phyloP scores from a whole-genome alignment of 2,113 vertebrate genomes.

The Astatotilapia flaviijosephi region DNA sequence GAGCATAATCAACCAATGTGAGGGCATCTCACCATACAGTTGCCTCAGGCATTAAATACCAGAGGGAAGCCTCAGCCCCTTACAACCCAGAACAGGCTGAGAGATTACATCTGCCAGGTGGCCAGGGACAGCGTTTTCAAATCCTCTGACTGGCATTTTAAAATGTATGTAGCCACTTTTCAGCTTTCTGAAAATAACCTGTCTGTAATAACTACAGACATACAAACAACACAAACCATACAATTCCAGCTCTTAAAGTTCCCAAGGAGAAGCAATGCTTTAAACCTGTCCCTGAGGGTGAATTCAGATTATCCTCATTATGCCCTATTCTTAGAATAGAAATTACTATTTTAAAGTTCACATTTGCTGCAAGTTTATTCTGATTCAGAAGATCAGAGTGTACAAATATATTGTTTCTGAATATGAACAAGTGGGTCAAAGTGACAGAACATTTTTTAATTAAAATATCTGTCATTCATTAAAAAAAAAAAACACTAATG shows the following conservation, averaged over 20 bases:
- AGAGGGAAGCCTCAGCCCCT: neutral
- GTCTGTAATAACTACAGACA: neutral
- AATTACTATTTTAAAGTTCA: neutral
- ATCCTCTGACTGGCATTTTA: neutral
- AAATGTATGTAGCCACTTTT: neutral
- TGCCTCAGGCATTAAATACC: neutral
- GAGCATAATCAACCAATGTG: neutral
- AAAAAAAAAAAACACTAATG: rapidly evolving
- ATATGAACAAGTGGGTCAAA: neutral
- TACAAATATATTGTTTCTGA: neutral
- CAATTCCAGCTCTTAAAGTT: neutral
- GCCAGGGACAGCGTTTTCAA: neutral
- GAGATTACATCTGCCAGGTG: neutral
- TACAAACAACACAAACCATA: neutral
- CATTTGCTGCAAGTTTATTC: neutral
- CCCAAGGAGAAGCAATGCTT: neutral
- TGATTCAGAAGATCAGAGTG: neutral
- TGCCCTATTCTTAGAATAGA: neutral
- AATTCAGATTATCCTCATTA: neutral
- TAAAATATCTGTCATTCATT: neutral
- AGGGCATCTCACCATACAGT: neutral
- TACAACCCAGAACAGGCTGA: neutral
- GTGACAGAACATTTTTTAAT: neutral
- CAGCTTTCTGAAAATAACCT: neutral
- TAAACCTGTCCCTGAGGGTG: neutral